Conservation (phyloP, 2,888 invertebrate species). For the Platypus cylindrus region DNA sequence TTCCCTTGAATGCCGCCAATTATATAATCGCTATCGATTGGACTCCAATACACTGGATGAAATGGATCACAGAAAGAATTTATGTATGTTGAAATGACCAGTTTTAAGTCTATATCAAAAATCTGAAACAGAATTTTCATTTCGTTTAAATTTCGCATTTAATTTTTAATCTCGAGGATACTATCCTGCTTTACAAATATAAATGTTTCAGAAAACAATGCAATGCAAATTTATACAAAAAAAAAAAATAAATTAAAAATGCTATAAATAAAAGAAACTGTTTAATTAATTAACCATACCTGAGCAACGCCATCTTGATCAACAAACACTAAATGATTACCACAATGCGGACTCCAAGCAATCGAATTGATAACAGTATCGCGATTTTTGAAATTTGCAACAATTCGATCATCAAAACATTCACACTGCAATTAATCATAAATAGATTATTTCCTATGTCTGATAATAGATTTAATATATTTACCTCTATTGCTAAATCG, state of each 20-base stretch:
- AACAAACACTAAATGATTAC: constrained; percentile 45
- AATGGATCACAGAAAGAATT: constrained; percentile 44
- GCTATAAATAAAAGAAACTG: background rate
- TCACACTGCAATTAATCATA: constrained; percentile 5
- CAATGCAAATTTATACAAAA: background rate
- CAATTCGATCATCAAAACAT: constrained; percentile 11
- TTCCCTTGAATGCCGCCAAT: constrained; percentile 57
- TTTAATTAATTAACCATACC: constrained; percentile 33
- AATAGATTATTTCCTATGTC: too few relatives aligned
- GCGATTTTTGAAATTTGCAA: constrained; percentile 14
- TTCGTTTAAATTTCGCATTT: background rate
- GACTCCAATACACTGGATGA: constrained; percentile 50
- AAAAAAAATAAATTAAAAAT: background rate
- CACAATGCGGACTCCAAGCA: constrained; percentile 28
- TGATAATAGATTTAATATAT: background rate
- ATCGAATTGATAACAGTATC: constrained; percentile 16
- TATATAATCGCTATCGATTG: constrained; percentile 44
- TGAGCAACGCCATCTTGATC: constrained; percentile 57
- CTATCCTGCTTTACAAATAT: too few relatives aligned
- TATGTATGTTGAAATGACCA: constrained; percentile 45
- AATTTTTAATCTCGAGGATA: too few relatives aligned
- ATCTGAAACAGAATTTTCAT: constrained; percentile 35
- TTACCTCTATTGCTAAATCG: constrained; percentile 25
- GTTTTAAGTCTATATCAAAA: constrained; percentile 46
- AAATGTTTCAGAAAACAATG: background rate